Evolutionary conservation across 2,797 vertebrate genomes (phyloP), one percentile per base, ranked within the genome.

Genomic region (Nasua narica): DNA sequence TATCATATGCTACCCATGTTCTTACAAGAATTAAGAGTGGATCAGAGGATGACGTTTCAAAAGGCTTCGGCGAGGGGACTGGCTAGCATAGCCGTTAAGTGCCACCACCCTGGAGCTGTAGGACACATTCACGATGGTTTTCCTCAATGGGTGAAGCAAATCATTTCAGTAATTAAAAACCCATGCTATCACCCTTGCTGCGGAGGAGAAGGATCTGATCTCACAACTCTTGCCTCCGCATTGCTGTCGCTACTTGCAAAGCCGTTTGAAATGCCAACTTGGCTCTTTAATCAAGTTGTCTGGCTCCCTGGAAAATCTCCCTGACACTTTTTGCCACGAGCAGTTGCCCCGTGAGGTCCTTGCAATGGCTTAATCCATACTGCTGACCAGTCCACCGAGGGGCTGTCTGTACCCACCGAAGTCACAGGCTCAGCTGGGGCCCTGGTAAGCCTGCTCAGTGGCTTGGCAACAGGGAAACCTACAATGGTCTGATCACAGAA

Each of bases 281-380:
- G 15, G 12, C 27, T 87, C 74, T 70, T 72, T 29, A 70, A 27
- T 69, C 50, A 11, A 25, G 18, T 32, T 13, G 27, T 3, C 29
- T 25, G 2, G 23, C 40, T 32, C 52, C 29, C 27, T 72, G 12
- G 88, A 48, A 86, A 52, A 23, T 35, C 15, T 48, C 35, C 60
- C 46, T 14, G 37, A 29, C 5, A 3, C 74, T 90, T 62, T 27
- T 46, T 25, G 23, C 56, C 6, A 19, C 2, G 15, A 86, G 27
- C 10, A 16, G 21, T 25, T 78, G 87, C 79, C 46, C 14, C 3
- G 2, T 12, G 76, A 43, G 1, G 27, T 67, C 32, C 11, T 5
- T 7, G 48, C 27, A 43, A 35, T 60, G 43, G 11, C 58, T 86
- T 52, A 19, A 8, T 52, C 0, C 23, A 1, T 23, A 0, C 0